Evolutionary conservation across 1,140 invertebrate genomes (phyloP).

Genomic region (Magallana angulata): DNA sequence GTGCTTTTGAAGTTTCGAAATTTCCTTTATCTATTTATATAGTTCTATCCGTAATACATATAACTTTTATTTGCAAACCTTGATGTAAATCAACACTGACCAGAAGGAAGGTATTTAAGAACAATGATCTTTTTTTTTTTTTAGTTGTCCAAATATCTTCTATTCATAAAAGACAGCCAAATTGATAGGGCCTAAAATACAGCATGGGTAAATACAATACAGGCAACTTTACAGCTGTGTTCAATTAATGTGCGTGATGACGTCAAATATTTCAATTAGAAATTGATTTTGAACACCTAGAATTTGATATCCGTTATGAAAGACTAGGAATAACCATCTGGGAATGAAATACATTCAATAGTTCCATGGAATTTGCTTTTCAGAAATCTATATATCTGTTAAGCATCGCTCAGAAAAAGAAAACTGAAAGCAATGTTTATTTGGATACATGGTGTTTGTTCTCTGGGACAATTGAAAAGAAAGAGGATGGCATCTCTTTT

Average conservation of each 20-base stretch:
- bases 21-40: no score
- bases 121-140: no score
- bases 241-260: not conserved
- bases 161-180: no score
- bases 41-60: no score
- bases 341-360: not conserved
- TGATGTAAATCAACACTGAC: no score
- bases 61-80: no score
- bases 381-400: not conserved
- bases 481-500: no score
- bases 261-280: constrained; percentile 29
- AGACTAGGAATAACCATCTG: not conserved
- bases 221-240: not conserved
- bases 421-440: not conserved
- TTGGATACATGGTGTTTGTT: not conserved
- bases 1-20: no score
- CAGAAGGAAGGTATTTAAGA: no score
- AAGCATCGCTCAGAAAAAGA: not conserved
- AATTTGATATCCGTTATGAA: not conserved
- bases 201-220: not conserved
- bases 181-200: no score
- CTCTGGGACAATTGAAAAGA: no score
- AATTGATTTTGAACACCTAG: not conserved
- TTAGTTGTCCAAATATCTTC: no score
- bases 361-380: not conserved